A percentile compares a stretch with the other conserved stretches of the same genome.
These are phyloP conservation scores for Drosophila seguyi DNA, from an alignment of 1,140 invertebrate species.

Conservation along the genomic window DNA sequence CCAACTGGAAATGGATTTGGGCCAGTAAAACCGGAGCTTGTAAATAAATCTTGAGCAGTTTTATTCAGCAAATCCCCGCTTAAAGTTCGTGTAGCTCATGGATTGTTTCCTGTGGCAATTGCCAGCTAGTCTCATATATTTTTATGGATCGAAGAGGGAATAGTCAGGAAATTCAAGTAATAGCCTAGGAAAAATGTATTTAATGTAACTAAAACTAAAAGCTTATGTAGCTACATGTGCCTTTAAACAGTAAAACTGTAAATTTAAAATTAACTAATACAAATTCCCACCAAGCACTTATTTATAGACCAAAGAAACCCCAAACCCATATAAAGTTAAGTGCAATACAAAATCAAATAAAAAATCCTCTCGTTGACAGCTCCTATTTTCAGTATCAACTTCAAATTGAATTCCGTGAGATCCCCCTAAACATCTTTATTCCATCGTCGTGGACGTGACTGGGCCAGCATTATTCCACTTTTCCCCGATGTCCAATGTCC, in stretches of 20 bases:
- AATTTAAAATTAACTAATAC: background rate
- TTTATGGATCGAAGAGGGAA: background rate
- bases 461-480: constrained; percentile 16
- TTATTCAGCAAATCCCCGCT: constrained; percentile 40
- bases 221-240: background rate
- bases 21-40: constrained; percentile 63
- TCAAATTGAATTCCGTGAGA: constrained; percentile 42
- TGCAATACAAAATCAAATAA: constrained; percentile 6
- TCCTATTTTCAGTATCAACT: constrained; percentile 12
- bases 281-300: background rate
- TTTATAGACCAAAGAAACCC: background rate
- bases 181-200: background rate
- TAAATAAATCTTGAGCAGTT: constrained; percentile 64
- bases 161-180: background rate
- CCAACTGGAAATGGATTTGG: constrained; percentile 34
- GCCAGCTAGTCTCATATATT: constrained; percentile 22
- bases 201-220: background rate
- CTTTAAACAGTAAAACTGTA: no score
- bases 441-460: constrained; percentile 42
- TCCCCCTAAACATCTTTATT: constrained; percentile 27
- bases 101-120: constrained; percentile 35
- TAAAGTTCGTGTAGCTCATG: constrained; percentile 10
- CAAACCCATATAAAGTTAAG: background rate
- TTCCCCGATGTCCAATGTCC: background rate
- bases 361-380: constrained; percentile 1